Percentiles rank a stretch among this genome's conserved stretches.
These are phyloP conservation scores for Trichogramma pretiosum DNA, from an alignment of 1,140 invertebrate species.

Conservation along the genomic window DNA sequence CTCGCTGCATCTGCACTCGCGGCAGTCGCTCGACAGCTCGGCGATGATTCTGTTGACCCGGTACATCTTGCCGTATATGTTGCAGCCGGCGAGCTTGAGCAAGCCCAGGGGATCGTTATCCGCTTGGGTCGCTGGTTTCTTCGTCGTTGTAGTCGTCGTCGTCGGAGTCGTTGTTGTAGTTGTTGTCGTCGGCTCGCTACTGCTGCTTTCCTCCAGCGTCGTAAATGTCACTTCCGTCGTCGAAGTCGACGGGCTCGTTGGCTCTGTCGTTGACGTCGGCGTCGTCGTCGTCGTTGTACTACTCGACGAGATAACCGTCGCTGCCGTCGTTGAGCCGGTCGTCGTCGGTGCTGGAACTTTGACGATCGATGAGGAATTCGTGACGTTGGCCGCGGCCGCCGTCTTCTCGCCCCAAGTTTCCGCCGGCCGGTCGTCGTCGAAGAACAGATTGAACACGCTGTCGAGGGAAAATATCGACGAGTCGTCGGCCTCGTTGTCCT, in stretches of 20 bases:
- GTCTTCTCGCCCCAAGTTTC: background rate
- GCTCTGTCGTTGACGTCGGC: too few relatives aligned
- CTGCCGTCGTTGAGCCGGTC: background rate
- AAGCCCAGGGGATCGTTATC: conserved; percentile 44
- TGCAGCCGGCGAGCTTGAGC: conserved; percentile 77
- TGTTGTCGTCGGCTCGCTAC: conserved; percentile 19
- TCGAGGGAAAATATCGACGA: conserved; percentile 50
- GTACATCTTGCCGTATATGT: conserved; percentile 87
- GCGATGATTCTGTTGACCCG: conserved; percentile 72
- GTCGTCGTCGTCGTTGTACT: background rate
- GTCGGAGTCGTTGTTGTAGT: conserved; percentile 21
- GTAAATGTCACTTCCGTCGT: conserved; percentile 10
- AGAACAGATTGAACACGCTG: conserved; percentile 48
- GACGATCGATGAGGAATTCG: too few relatives aligned
- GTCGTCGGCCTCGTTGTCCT: conserved; percentile 35
- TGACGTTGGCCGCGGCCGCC: background rate
- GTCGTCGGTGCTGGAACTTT: background rate
- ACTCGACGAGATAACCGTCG: too few relatives aligned
- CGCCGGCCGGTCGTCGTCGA: conserved; percentile 19
- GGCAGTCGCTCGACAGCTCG: conserved; percentile 72
- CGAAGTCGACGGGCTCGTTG: background rate
- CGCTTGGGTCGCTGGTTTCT: conserved; percentile 19
- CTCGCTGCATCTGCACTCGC: conserved; percentile 78
- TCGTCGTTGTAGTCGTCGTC: conserved; percentile 20
- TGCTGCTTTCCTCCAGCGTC: background rate